These are phyloP conservation scores for Philaethria dido DNA, from an alignment of 2,888 invertebrate species.

Conservation along the genomic window DNA sequence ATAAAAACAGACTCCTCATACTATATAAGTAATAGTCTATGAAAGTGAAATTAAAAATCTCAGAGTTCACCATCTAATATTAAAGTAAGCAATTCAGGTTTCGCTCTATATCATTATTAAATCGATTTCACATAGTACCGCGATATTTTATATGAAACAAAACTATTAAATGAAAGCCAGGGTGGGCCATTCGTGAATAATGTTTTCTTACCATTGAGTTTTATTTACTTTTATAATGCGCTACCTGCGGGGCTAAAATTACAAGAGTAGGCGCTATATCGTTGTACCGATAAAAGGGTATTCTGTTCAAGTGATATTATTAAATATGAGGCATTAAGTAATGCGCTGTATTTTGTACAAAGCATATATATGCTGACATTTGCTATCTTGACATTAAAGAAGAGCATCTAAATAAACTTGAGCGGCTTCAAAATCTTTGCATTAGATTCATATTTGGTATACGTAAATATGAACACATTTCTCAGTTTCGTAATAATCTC, in stretches of 20 bases:
- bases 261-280: conserved; percentile 55
- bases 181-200: conserved; percentile 21
- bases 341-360: neutral
- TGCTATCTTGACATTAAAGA: no score
- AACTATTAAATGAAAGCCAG: neutral
- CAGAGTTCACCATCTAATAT: no score
- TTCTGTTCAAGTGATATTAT: conserved; percentile 44
- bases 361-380: no score
- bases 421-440: no score
- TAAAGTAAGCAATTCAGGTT: neutral
- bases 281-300: conserved; percentile 52
- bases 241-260: conserved; percentile 47
- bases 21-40: no score
- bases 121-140: neutral
- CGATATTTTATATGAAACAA: neutral
- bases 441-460: no score
- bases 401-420: no score
- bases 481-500: no score
- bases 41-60: no score
- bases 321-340: neutral
- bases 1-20: no score
- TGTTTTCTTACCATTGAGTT: conserved; percentile 36
- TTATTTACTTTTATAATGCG: conserved; percentile 35
- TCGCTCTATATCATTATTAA: neutral
- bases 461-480: no score